Evolutionary conservation across 2,113 vertebrate species (phyloP), one percentile per base, ranked within the genome.

Genomic region (Hoplias malabaricus): DNA sequence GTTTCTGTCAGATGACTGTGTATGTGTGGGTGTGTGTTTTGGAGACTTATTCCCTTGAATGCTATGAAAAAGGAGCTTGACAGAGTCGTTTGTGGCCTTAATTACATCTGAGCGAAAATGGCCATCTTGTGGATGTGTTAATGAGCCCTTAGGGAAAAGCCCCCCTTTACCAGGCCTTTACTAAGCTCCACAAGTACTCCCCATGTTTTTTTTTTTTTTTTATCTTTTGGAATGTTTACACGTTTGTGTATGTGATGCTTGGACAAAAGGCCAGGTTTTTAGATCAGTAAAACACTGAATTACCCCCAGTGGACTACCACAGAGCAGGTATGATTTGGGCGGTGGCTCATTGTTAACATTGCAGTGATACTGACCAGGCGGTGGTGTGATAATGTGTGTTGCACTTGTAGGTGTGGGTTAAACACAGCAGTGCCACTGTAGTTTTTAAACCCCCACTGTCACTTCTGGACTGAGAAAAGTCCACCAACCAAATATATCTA

Each of bases 41-140:
- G 25, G 75, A 73, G 77, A 79, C 78, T 79, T 83, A 69, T 84
- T 81, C 63, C 80, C 53, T 59, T 73, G 71, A 80, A 84, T 16
- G 75, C 57, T 50, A 40, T 72, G 73, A 80, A 76, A 82, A 80
- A 81, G 80, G 46, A 46, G 75, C 73, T 65, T 76, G 72, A 75
- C 67, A 78, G 38, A 43, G 78, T 73, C 50, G 42, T 78, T 80
- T 81, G 75, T 29, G 66, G 66, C 84, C 80, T 77, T 87, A 82
- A 85, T 87, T 87, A 80, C 78, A 38, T 79, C 38, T 76, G 79
- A 84, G 85, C 38, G 78, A 82, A 82, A 84, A 84, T 68, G 69
- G 73, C 43, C 69, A 40, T 82, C 72, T 69, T 38, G 73, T 75
- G 72, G 77, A 43, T 29, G 62, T 31, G 48, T 61, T 79, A 83